These are phyloP conservation scores for Gandaritis pyraliata DNA, from an alignment of 2,888 invertebrate species.

Conservation along the genomic window DNA sequence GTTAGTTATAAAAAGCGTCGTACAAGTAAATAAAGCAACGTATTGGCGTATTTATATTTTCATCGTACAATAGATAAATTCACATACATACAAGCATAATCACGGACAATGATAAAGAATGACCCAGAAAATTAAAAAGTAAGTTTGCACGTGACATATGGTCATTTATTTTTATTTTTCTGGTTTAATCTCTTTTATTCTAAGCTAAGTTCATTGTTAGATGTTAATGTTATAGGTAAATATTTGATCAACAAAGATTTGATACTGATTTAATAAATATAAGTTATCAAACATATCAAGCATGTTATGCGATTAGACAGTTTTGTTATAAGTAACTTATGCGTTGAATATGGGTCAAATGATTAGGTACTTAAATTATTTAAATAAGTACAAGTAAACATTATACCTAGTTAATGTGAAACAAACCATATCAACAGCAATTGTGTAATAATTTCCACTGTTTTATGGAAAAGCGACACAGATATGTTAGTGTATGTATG, in stretches of 20 bases:
- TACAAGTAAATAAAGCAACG: constrained; percentile 26
- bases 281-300: constrained; percentile 7
- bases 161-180: constrained; percentile 5
- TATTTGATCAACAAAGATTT: not conserved
- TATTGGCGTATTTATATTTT: constrained; percentile 19
- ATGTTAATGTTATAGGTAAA: constrained; percentile 6
- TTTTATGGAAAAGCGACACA: constrained; percentile 43
- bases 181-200: constrained; percentile 6
- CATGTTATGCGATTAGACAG: not conserved
- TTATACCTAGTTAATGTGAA: constrained; percentile 12
- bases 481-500: constrained; percentile 29
- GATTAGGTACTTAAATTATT: not conserved
- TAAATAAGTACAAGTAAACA: constrained; percentile 7
- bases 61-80: constrained; percentile 19
- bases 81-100: constrained; percentile 28
- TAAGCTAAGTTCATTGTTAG: constrained; percentile 23
- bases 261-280: not conserved
- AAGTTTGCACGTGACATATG: not conserved
- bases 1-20: constrained; percentile 30
- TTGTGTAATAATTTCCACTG: constrained; percentile 45
- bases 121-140: constrained; percentile 19
- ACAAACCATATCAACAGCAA: constrained; percentile 47
- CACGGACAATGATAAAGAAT: constrained; percentile 14
- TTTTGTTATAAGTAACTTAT: constrained; percentile 8
- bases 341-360: constrained; percentile 6